Evolutionary conservation across 1,140 invertebrate species (phyloP).

Genomic region (Antheraea pernyi): DNA sequence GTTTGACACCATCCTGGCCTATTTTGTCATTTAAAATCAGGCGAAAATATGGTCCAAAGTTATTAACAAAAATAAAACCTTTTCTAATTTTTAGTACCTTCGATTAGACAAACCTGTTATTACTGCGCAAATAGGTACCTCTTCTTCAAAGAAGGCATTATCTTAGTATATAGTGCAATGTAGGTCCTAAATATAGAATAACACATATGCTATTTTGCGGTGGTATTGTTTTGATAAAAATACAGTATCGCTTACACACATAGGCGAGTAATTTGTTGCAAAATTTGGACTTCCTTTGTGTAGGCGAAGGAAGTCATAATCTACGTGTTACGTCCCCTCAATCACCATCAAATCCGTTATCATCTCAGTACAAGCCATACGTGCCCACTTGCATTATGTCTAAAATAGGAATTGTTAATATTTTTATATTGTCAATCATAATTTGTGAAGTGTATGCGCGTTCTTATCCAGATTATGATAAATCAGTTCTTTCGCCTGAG

Average conservation of each 20-base stretch:
- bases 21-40: no score
- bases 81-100: no score
- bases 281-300: slow-evolving; percentile 11
- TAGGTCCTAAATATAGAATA: no score
- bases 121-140: no score
- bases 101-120: no score
- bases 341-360: background rate
- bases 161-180: no score
- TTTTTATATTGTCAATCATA: background rate
- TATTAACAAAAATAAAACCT: no score
- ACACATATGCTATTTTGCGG: background rate
- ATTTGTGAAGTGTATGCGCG: slow-evolving; percentile 6
- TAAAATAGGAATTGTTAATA: background rate
- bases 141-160: no score
- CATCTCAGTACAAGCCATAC: background rate
- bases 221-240: background rate
- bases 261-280: background rate
- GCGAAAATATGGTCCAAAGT: no score
- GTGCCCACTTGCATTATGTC: background rate
- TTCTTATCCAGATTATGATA: background rate
- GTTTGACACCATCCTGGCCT: no score
- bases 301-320: slow-evolving; percentile 17
- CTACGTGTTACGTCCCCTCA: background rate
- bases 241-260: background rate
- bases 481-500: background rate